A percentile compares a stretch with the other conserved stretches of the same genome.
phyloP scores from a whole-genome alignment of 2,888 invertebrate genomes.

The Megalurothrips usitatus region DNA sequence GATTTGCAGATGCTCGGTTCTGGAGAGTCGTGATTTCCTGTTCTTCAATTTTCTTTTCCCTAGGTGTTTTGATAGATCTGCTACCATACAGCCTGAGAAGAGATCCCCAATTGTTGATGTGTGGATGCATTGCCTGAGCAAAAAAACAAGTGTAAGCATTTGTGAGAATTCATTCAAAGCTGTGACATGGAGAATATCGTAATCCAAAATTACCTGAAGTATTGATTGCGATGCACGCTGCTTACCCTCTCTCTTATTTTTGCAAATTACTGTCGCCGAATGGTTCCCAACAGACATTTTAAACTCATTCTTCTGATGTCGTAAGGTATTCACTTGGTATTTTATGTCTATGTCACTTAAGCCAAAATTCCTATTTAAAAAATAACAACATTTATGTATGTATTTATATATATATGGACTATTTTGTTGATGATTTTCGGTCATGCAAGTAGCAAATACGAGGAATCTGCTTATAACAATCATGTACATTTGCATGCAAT shows the following conservation, averaged over 20 bases:
- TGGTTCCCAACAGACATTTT: constrained; percentile 93
- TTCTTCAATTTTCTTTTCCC: constrained; percentile 87
- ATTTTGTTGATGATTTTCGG: too few species aligned
- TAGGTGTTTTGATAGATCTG: constrained; percentile 82
- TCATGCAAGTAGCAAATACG: too few species aligned
- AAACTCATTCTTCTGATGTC: constrained; percentile 89
- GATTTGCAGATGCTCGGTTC: constrained; percentile 81
- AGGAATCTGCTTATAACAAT: too few species aligned
- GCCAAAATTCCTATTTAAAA: constrained; percentile 71
- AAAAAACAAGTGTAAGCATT: constrained; percentile 30
- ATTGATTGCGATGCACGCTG: constrained; percentile 94
- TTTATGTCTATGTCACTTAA: constrained; percentile 82
- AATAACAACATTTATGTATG: too few species aligned
- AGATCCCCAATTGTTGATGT: constrained; percentile 92
- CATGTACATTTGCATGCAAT: too few species aligned
- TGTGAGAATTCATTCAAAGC: constrained; percentile 20
- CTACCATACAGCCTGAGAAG: constrained; percentile 88
- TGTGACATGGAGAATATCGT: not conserved
- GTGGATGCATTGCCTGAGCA: constrained; percentile 80
- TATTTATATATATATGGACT: not conserved
- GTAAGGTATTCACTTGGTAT: constrained; percentile 78
- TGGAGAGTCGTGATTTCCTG: constrained; percentile 88
- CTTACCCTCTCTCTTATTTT: constrained; percentile 94
- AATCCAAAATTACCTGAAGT: constrained; percentile 59
- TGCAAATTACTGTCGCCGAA: constrained; percentile 82